Evolutionary conservation across 2,888 invertebrate species (phyloP).

Genomic region (Pheosia tremula): DNA sequence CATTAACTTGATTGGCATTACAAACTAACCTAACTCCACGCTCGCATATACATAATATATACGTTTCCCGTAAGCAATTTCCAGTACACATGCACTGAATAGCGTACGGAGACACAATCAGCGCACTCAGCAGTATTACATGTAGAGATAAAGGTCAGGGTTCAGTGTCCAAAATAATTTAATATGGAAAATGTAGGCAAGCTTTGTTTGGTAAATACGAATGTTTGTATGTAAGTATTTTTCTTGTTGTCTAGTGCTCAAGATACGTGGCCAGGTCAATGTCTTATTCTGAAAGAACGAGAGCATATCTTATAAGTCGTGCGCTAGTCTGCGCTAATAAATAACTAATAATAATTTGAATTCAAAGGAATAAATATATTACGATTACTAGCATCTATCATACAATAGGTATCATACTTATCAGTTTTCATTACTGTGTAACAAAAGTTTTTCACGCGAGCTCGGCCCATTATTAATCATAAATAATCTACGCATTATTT

Average conservation of each 20-base stretch:
- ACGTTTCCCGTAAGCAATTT: background rate
- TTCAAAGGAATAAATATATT: too few relatives aligned
- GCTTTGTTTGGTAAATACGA: too few relatives aligned
- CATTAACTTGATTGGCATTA: too few relatives aligned
- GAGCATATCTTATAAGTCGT: too few relatives aligned
- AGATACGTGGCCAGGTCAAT: too few relatives aligned
- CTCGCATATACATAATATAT: background rate
- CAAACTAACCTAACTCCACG: background rate
- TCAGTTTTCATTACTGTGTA: background rate
- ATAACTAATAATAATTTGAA: too few relatives aligned
- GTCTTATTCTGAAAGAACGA: too few relatives aligned
- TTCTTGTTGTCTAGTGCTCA: too few relatives aligned
- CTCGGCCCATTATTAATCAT: background rate
- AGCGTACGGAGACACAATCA: background rate
- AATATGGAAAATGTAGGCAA: background rate
- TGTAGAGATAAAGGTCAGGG: background rate
- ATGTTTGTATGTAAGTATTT: too few relatives aligned
- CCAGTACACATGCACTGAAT: slow-evolving; percentile 1
- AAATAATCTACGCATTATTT: background rate
- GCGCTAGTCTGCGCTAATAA: too few relatives aligned
- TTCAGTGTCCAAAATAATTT: background rate
- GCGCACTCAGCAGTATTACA: background rate
- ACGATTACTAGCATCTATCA: too few relatives aligned
- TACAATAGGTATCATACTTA: too few relatives aligned
- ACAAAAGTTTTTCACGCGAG: background rate